A percentile compares a stretch with the other conserved stretches of the same genome.
Evolutionary conservation across 2,888 invertebrate species (phyloP).

Genomic region (Sceliomorpha sp.): DNA sequence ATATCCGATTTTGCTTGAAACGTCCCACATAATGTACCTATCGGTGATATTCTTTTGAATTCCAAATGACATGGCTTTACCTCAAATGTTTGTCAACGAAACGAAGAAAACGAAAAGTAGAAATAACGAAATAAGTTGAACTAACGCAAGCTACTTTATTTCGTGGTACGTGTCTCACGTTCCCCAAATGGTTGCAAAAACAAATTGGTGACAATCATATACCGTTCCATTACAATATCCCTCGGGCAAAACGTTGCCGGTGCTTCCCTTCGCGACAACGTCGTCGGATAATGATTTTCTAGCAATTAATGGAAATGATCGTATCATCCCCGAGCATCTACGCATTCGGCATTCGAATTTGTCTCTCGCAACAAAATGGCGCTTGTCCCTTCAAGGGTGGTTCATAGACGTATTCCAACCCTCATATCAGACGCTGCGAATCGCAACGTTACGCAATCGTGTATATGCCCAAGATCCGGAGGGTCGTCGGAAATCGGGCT

Average conservation of each 20-base stretch:
- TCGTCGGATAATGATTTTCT: constrained; percentile 44
- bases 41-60: no score
- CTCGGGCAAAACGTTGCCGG: constrained; percentile 13
- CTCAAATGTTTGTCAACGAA: no score
- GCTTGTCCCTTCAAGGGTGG: constrained; percentile 68
- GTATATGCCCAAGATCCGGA: constrained; percentile 74
- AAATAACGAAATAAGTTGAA: no score
- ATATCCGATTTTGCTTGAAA: no score
- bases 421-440: constrained; percentile 66
- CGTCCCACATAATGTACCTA: no score
- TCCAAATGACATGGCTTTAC: no score
- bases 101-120: no score
- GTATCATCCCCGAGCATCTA: constrained; percentile 41
- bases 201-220: constrained; percentile 11
- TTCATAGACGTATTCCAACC: constrained; percentile 68
- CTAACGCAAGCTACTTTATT: no score
- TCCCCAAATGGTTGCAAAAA: constrained; percentile 3
- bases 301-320: constrained; percentile 57
- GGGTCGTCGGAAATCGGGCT: constrained; percentile 70
- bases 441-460: constrained; percentile 77
- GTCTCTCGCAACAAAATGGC: constrained; percentile 73
- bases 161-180: constrained; percentile 9
- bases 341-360: constrained; percentile 41
- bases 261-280: constrained; percentile 33
- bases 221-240: constrained; percentile 26